phyloP scores from a whole-genome alignment of 2,113 vertebrate genomes.

The Callorhinus ursinus region DNA sequence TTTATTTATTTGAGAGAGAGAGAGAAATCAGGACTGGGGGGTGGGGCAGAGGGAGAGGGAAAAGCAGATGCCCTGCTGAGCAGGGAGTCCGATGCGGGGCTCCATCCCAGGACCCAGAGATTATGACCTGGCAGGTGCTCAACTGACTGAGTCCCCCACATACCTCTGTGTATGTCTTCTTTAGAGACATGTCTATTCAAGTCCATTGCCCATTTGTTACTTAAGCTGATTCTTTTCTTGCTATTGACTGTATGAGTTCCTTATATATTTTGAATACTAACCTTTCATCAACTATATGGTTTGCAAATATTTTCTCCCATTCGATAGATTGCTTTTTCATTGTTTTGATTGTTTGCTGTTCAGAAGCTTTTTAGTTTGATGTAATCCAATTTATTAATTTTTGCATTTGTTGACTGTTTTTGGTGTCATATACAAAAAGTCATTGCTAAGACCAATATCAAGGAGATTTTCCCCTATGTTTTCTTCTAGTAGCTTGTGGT shows the following conservation, averaged over 20 bases:
- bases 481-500: background rate
- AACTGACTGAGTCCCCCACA: background rate
- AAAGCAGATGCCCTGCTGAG: background rate
- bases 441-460: background rate
- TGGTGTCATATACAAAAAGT: background rate
- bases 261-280: background rate
- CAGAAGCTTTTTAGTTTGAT: background rate
- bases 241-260: background rate
- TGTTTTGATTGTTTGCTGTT: background rate
- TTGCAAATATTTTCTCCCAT: background rate
- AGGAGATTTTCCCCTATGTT: background rate
- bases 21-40: background rate
- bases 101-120: too few relatives aligned
- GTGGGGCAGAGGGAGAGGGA: too few relatives aligned
- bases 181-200: background rate
- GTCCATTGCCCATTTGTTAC: background rate
- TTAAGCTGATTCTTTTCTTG: background rate
- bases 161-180: background rate
- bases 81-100: too few relatives aligned
- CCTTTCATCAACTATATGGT: background rate
- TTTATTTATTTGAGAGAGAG: background rate
- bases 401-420: background rate
- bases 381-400: background rate
- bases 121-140: background rate
- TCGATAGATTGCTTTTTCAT: background rate